Evolutionary conservation across 2,113 vertebrate genomes (phyloP).

Genomic region (Saimiri boliviensis): DNA sequence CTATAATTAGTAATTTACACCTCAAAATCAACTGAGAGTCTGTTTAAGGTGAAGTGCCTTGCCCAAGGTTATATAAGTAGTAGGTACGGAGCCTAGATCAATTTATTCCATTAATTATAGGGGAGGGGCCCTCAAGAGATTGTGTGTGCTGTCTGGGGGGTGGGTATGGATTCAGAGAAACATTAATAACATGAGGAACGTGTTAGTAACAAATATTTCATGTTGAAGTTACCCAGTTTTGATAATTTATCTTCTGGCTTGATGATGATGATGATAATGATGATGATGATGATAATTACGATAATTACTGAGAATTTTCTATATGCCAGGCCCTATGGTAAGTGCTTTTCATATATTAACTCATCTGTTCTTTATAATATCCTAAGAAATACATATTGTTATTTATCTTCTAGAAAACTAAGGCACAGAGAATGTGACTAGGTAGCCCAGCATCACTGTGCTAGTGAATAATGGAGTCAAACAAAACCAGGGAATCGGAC

Average conservation of each 20-base stretch:
- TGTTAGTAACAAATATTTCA: not conserved
- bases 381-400: not conserved
- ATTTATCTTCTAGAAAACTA: not conserved
- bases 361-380: not conserved
- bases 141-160: not conserved
- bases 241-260: not conserved
- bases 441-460: not conserved
- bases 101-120: not conserved
- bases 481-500: not conserved
- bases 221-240: not conserved
- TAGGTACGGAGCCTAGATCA: not conserved
- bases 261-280: not conserved
- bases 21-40: not conserved
- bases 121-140: not conserved
- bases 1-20: not conserved
- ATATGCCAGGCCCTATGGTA: not conserved
- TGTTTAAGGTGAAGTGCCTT: not conserved
- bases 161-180: not conserved
- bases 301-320: not conserved
- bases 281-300: not conserved
- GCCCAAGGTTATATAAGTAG: not conserved
- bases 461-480: not conserved
- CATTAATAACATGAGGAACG: not conserved
- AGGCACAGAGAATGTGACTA: not conserved
- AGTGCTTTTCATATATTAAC: not conserved